These are phyloP conservation scores for Phasianus colchicus DNA, from an alignment of 2,113 vertebrate species.

Conservation along the genomic window DNA sequence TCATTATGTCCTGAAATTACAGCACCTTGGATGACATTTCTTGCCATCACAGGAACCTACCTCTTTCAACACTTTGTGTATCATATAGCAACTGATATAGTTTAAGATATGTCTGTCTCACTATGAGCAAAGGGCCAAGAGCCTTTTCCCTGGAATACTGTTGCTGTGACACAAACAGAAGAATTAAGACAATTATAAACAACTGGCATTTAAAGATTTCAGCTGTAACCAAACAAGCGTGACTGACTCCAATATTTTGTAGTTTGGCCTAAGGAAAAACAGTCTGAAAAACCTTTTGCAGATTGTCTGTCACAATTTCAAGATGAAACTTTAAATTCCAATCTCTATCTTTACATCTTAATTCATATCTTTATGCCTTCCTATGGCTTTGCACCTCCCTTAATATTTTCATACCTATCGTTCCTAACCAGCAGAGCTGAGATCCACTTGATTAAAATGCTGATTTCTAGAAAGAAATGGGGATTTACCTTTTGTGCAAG, in stretches of 20 bases:
- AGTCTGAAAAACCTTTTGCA: background rate
- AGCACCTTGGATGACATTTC: background rate
- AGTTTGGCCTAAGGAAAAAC: background rate
- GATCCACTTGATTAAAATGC: background rate
- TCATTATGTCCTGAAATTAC: background rate
- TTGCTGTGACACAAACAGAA: background rate
- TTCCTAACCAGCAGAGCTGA: constrained; percentile 1
- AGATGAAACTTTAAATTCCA: background rate
- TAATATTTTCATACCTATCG: background rate
- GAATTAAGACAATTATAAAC: background rate
- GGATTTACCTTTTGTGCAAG: background rate
- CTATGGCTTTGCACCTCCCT: background rate
- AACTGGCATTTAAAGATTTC: background rate
- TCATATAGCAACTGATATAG: background rate
- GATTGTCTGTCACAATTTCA: background rate
- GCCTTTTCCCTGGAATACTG: background rate
- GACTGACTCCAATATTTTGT: background rate
- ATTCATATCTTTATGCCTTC: background rate
- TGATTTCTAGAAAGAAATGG: background rate
- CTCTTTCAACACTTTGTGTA: rapidly evolving
- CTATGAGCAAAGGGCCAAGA: background rate
- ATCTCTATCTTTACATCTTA: background rate
- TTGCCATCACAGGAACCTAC: background rate
- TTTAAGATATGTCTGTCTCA: background rate
- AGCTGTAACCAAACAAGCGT: background rate